Conservation (phyloP, 2,113 vertebrate species). For the Orcinus orca region DNA sequence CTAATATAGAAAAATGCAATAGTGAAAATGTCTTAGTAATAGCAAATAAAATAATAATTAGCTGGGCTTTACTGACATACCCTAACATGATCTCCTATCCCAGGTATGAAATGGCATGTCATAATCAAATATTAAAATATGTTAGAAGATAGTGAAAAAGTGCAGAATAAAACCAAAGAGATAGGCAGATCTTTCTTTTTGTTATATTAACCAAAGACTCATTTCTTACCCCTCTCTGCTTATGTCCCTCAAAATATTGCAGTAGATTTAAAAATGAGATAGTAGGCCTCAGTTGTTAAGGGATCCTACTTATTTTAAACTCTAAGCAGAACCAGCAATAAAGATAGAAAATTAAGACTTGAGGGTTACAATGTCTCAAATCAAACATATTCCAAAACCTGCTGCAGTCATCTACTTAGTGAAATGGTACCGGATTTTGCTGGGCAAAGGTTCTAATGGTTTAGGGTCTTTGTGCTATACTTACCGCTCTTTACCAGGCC, state of each 20-base stretch:
- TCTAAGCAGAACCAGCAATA: background rate
- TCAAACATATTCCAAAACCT: background rate
- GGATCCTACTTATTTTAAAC: background rate
- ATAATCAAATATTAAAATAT: slow-evolving; percentile 22
- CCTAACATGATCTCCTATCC: background rate
- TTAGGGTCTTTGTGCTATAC: background rate
- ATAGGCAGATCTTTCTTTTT: background rate
- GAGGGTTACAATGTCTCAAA: background rate
- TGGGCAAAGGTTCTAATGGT: background rate
- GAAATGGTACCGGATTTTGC: background rate
- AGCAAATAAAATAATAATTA: slow-evolving; percentile 2
- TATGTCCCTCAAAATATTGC: background rate
- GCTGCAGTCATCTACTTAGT: background rate
- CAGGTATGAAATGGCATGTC: background rate
- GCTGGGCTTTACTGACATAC: background rate
- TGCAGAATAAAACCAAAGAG: background rate
- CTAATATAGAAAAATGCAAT: background rate
- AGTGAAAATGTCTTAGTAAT: background rate
- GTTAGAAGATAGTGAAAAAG: background rate
- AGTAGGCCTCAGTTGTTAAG: background rate
- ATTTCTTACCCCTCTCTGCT: background rate
- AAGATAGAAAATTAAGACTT: background rate
- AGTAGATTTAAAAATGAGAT: background rate
- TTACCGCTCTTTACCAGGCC: background rate
- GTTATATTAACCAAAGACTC: background rate